Percentiles rank a stretch among this genome's conserved stretches.
These are phyloP conservation scores for Amyelois transitella DNA, from an alignment of 1,140 invertebrate species.

Conservation along the genomic window DNA sequence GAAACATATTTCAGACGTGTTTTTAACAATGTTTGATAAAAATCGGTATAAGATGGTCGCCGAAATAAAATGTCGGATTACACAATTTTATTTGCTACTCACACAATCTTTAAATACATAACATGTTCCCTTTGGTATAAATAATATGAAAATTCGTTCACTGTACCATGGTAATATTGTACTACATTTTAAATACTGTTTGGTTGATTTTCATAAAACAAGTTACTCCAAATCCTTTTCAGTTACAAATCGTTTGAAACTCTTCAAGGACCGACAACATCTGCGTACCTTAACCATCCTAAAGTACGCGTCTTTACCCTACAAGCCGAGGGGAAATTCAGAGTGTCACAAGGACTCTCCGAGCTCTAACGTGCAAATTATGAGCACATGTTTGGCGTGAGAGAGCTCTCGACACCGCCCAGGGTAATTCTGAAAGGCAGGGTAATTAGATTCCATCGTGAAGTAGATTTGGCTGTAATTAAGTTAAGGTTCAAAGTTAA, in stretches of 20 bases:
- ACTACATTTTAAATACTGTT: too few species aligned
- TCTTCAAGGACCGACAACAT: not conserved
- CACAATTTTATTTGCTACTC: too few species aligned
- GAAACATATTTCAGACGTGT: too few species aligned
- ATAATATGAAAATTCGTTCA: too few species aligned
- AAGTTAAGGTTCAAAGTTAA: not conserved
- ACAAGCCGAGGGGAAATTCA: not conserved
- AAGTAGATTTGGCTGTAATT: not conserved
- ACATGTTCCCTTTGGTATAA: too few species aligned
- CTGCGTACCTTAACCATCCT: not conserved
- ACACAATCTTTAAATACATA: too few species aligned
- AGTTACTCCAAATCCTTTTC: too few species aligned
- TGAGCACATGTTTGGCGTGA: conserved; percentile 24
- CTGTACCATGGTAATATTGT: too few species aligned
- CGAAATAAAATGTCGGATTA: too few species aligned
- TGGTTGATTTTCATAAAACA: too few species aligned
- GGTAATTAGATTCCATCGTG: conserved; percentile 19
- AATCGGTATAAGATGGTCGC: too few species aligned
- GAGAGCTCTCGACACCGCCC: conserved; percentile 16
- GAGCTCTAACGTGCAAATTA: conserved; percentile 22
- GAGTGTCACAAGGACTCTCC: conserved; percentile 13
- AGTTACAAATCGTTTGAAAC: not conserved
- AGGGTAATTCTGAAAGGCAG: conserved; percentile 16
- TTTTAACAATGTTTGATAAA: too few species aligned
- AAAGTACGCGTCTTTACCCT: not conserved